Percentiles rank a stretch among this genome's conserved stretches.
phyloP scores from a whole-genome alignment of 2,113 vertebrate species.

The Rostratula benghalensis region DNA sequence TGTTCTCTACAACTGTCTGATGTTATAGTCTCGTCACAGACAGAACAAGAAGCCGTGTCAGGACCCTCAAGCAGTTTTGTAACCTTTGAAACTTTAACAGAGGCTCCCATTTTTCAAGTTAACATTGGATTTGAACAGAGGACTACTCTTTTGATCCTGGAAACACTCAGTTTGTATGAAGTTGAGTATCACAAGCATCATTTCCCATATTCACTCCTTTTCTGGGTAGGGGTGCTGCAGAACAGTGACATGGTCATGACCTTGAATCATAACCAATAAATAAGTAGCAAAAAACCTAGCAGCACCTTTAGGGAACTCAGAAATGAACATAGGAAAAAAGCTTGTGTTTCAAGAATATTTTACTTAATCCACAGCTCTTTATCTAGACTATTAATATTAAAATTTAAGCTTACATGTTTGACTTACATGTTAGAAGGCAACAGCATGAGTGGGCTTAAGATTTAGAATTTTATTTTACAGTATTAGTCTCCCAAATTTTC shows the following conservation, averaged over 20 bases:
- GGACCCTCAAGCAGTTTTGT: neutral
- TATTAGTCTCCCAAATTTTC: neutral
- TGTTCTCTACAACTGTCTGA: neutral
- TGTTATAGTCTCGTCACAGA: accelerated
- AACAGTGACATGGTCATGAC: neutral
- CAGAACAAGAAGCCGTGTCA: neutral
- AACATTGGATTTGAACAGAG: neutral
- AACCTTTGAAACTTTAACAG: neutral
- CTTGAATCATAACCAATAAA: neutral
- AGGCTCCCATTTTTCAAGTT: neutral
- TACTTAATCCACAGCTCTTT: neutral
- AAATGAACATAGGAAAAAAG: neutral
- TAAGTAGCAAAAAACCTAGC: neutral
- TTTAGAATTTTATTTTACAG: neutral
- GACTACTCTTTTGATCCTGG: neutral
- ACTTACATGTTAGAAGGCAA: neutral
- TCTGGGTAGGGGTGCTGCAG: neutral
- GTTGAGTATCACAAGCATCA: neutral
- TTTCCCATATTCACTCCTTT: neutral
- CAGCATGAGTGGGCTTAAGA: neutral
- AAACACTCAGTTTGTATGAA: neutral
- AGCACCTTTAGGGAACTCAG: neutral
- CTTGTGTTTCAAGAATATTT: neutral
- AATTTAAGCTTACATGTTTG: neutral
- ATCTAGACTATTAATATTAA: neutral